Conservation (phyloP, 2,888 invertebrate genomes). For the Machimus atricapillus region DNA sequence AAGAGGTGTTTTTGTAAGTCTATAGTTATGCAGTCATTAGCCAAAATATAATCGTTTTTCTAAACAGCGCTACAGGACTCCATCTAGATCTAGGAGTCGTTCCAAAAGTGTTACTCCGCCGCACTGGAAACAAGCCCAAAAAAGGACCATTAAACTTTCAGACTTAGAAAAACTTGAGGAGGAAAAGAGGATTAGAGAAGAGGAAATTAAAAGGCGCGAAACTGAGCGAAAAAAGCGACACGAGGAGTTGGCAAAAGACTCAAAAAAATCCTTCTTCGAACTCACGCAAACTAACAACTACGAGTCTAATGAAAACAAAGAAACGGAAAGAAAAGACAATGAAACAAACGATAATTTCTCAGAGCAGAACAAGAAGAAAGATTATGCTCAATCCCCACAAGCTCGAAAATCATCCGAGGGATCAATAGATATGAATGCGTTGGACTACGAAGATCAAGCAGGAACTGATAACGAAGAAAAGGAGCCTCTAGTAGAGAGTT, state of each 20-base stretch:
- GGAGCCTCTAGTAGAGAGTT: conserved; percentile 35
- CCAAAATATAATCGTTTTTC: not conserved
- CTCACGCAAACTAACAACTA: conserved; percentile 63
- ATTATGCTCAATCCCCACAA: conserved; percentile 31
- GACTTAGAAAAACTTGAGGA: conserved; percentile 79
- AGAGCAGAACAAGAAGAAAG: conserved; percentile 48
- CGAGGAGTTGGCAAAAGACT: conserved; percentile 63
- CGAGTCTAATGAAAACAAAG: conserved; percentile 53
- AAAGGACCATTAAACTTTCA: conserved; percentile 81
- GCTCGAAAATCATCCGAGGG: conserved; percentile 37
- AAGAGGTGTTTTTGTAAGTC: conserved; percentile 87
- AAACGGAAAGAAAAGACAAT: conserved; percentile 65
- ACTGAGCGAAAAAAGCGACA: conserved; percentile 66
- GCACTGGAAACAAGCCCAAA: conserved; percentile 91
- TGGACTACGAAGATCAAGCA: conserved; percentile 74
- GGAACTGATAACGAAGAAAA: conserved; percentile 64
- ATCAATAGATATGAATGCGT: conserved; percentile 73
- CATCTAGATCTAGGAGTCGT: conserved; percentile 76
- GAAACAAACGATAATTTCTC: conserved; percentile 53
- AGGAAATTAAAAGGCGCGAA: conserved; percentile 66
- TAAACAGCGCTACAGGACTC: conserved; percentile 81
- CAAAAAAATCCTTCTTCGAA: conserved; percentile 61
- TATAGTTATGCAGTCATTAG: conserved; percentile 13
- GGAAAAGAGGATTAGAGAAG: conserved; percentile 70
- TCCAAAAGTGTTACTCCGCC: conserved; percentile 91